Evolutionary conservation across 2,797 vertebrate species (phyloP), one percentile per base, ranked within the genome.

Genomic region (Distichodus sexfasciatus): DNA sequence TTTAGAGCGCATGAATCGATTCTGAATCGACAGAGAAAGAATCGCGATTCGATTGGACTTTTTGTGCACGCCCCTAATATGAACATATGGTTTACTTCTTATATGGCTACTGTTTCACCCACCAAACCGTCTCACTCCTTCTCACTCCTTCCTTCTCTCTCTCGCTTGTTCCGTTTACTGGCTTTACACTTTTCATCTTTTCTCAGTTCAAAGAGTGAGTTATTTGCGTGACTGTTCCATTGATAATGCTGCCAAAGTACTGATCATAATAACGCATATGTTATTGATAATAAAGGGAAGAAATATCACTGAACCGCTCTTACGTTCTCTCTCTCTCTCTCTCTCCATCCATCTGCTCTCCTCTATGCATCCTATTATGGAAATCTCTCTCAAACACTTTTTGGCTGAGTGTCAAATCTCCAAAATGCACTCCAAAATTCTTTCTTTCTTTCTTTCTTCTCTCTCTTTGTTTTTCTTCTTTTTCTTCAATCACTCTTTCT

Each of bases 321-420:
- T 61, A 23, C 19, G 36, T 1, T 36, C 14, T 14, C 6, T 55
- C 51, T 36, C 68, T 33, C n/a, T 71, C 38, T 29, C 50, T 58
- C 12, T 43, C 35, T 31, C 65, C 23, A 28, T 33, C 36, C 59
- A 36, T 62, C 40, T 68, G 48, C 65, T 75, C 67, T 65, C 14
- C 48, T 63, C 48, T 53, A 33, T 53, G 63, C 74, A 26, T 82
- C 85, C 88, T 84, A 85, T 81, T 89, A 88, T 88, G 87, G 88
- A 73, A 84, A 86, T 83, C 77, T 70, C 73, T 73, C 61, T 26
- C 81, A 47, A 46, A 55, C 66, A 71, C 19, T 72, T 71, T n/a
- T 50, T 81, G 78, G 79, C 75, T 17, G 67, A 2, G 24, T 63
- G 55, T 79, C 77, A 79, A 74, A 57, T 54, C 53, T 72, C 48